phyloP scores from a whole-genome alignment of 53 echinoderm and acorn worm species.

The Echinometra lucunter region DNA sequence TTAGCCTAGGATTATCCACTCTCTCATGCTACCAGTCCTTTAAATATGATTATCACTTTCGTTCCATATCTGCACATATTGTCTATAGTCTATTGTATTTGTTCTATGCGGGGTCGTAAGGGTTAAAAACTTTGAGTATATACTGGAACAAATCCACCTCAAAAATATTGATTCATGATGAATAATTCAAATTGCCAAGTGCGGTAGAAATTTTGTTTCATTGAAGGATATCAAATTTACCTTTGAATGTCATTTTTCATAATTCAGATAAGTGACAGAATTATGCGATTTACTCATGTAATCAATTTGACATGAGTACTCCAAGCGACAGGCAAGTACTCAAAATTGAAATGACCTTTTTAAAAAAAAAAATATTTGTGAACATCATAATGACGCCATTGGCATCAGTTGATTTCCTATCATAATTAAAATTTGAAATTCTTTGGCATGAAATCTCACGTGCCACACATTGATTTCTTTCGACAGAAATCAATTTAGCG shows the following conservation, averaged over 20 bases:
- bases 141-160: neutral
- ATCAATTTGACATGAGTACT: neutral
- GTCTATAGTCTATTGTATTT: no score
- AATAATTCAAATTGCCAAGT: neutral
- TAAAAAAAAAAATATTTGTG: neutral
- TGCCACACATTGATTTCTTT: neutral
- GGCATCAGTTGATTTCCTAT: neutral
- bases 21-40: no score
- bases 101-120: no score
- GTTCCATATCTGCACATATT: no score
- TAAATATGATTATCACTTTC: no score
- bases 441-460: neutral
- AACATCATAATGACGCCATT: conserved; percentile 17
- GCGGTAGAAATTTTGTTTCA: neutral
- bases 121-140: no score
- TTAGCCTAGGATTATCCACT: no score
- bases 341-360: conserved; percentile 15
- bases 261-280: neutral
- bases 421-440: neutral
- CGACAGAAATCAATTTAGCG: neutral
- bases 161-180: neutral
- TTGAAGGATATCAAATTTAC: neutral
- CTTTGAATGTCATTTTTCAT: neutral
- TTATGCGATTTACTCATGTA: neutral
- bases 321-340: neutral